Conservation (phyloP, 2,888 invertebrate genomes). For the Philaethria dido region DNA sequence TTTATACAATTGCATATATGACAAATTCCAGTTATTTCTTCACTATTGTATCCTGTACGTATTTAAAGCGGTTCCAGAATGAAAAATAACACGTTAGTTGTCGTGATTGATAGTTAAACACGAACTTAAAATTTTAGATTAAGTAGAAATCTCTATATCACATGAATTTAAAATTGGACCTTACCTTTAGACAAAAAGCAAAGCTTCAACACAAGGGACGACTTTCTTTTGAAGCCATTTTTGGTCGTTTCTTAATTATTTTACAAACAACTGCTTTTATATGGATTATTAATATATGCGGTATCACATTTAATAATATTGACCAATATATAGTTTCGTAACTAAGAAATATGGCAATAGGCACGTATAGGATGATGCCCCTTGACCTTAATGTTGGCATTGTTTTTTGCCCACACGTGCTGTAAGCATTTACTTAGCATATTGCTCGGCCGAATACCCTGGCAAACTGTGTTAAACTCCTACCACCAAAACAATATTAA, state of each 20-base stretch:
- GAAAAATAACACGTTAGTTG: too few species aligned
- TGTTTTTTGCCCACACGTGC: constrained; percentile 3
- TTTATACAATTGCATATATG: too few species aligned
- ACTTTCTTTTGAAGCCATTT: constrained; percentile 48
- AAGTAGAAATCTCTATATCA: too few species aligned
- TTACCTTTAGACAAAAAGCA: constrained; percentile 57
- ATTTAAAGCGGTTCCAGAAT: too few species aligned
- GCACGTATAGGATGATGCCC: constrained; percentile 41
- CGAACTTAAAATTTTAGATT: too few species aligned
- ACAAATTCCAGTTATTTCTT: too few species aligned
- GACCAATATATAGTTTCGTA: constrained; percentile 45
- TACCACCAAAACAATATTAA: too few species aligned
- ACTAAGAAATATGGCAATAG: constrained; percentile 50
- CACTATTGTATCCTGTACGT: too few species aligned
- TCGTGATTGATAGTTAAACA: too few species aligned
- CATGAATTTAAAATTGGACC: background rate
- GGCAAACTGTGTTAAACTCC: too few species aligned
- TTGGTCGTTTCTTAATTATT: constrained; percentile 30
- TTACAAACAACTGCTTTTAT: constrained; percentile 46
- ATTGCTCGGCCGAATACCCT: too few species aligned
- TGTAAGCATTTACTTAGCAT: too few species aligned
- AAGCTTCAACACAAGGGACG: constrained; percentile 50
- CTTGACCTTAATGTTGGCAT: constrained; percentile 24
- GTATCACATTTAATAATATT: constrained; percentile 19
- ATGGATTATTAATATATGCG: constrained; percentile 25